A percentile compares a stretch with the other conserved stretches of the same genome.
Conservation (phyloP, 2,888 invertebrate species). For the Rhamnusium bicolor region DNA sequence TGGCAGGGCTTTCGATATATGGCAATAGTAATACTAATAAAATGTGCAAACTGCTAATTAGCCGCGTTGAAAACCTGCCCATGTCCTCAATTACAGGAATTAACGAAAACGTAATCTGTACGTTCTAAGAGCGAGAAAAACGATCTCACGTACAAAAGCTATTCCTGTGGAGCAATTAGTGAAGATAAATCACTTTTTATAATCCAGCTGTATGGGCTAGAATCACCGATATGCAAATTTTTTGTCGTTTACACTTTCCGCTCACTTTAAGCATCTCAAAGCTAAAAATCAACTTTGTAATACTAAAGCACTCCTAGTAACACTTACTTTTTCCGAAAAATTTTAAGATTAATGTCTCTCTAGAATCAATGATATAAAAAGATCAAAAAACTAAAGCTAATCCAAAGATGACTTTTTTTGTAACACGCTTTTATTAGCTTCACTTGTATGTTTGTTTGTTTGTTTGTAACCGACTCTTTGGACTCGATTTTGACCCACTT, state of each 20-base stretch:
- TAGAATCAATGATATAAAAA: no score
- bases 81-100: conserved; percentile 41
- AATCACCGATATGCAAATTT: conserved; percentile 51
- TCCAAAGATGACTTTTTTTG: no score
- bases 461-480: no score
- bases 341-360: no score
- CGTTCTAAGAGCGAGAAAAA: conserved; percentile 45
- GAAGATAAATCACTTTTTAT: conserved; percentile 57
- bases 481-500: no score
- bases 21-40: conserved; percentile 39
- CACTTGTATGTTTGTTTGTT: no score
- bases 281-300: background rate
- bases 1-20: background rate
- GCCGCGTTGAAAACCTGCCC: conserved; percentile 41
- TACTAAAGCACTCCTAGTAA: background rate
- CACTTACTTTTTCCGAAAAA: no score
- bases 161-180: conserved; percentile 52
- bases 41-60: conserved; percentile 49
- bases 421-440: no score
- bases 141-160: conserved; percentile 50
- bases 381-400: no score
- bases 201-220: conserved; percentile 45
- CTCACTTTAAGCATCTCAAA: conserved; percentile 23
- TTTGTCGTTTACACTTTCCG: conserved; percentile 14
- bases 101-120: conserved; percentile 50